Base-by-base conservation (phyloP, 2,797 vertebrate genomes). In the Crocidura indochinensis region DNA sequence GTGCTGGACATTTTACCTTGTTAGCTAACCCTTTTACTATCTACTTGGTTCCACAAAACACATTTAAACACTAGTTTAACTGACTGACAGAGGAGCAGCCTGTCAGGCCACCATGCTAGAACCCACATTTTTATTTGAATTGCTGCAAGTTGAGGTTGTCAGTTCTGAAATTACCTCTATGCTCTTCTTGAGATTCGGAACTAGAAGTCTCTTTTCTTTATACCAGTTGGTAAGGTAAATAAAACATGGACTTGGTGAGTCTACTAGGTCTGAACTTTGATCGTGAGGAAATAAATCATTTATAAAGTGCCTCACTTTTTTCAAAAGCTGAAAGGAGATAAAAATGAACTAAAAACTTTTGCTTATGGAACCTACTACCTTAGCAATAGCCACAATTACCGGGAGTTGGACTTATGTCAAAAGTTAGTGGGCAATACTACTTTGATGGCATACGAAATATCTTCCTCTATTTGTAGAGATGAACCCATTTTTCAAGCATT, bases 161-260 rank as follows among this genome's bases (percentile, higher is more conserved):
- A 44, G 51, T 19, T 3, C 76, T 65, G 62, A 83, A 69, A 92
- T 69, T n/a, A 2, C 2, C 56, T 72, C 26, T 77, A 46, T 67
- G 46, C 4, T 74, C 22, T 78, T 91, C 97, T 14, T 14, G 77
- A 51, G 6, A 26, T 46, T 71, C 10, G 22, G 69, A 82, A n/a
- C 87, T 72, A 46, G 53, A 82, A 91, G 62, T 2, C n/a, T 60
- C 31, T 77, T 51, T 90, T 47, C 46, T 91, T 91, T 88, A 29
- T 90, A 81, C 46, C 46, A 77, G 79, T 92, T 93, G 89, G 56
- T 84, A 71, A 95, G 92, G 95, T 95, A 91, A 92, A 93, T 93
- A 95, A 96, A 96, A 93, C 62, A 88, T 64, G 56, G 31, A 56
- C 9, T 72, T 46, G 3, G 74, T 91, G 64, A 84, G 76, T 74